Percentiles rank a stretch among this genome's conserved stretches.
phyloP scores from a whole-genome alignment of 92 coral and sea anemone species.

The Zoanthus sansibaricus region DNA sequence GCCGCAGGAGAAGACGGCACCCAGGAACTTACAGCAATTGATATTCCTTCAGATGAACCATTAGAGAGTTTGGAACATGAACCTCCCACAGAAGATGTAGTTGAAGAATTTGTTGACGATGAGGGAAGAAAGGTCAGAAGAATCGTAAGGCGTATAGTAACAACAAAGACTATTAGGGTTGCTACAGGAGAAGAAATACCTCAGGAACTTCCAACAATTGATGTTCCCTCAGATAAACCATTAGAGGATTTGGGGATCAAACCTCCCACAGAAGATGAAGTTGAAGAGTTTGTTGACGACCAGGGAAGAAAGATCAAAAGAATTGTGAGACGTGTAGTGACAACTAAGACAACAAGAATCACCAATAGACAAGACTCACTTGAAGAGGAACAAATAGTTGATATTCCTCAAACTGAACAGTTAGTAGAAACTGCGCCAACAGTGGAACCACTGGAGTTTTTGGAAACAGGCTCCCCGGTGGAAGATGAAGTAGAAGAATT shows the following conservation, averaged over 20 bases:
- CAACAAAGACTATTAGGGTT: slow-evolving; percentile 30
- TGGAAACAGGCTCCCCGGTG: slow-evolving; percentile 17
- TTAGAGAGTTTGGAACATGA: background rate
- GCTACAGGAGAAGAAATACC: background rate
- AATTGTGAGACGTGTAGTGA: slow-evolving; percentile 40
- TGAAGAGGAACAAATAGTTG: background rate
- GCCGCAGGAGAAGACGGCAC: too few relatives aligned
- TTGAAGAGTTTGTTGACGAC: slow-evolving; percentile 74
- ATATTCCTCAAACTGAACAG: slow-evolving; percentile 12
- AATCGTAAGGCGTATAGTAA: background rate
- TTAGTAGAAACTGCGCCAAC: slow-evolving; percentile 34
- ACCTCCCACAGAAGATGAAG: slow-evolving; percentile 57
- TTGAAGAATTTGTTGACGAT: slow-evolving; percentile 67
- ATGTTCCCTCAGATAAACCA: background rate
- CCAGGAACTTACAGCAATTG: too few relatives aligned
- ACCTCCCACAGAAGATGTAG: slow-evolving; percentile 51
- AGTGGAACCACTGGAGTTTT: slow-evolving; percentile 28
- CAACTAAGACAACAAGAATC: slow-evolving; percentile 31
- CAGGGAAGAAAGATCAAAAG: slow-evolving; percentile 61
- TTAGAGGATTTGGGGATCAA: background rate
- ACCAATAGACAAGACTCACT: slow-evolving; percentile 2
- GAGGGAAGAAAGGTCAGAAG: slow-evolving; percentile 58
- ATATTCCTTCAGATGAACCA: too few relatives aligned
- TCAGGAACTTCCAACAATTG: background rate
- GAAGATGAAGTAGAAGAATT: slow-evolving; percentile 63